These are phyloP conservation scores for Dicrurus megarhynchus DNA, from an alignment of 2,113 vertebrate genomes.

Conservation along the genomic window DNA sequence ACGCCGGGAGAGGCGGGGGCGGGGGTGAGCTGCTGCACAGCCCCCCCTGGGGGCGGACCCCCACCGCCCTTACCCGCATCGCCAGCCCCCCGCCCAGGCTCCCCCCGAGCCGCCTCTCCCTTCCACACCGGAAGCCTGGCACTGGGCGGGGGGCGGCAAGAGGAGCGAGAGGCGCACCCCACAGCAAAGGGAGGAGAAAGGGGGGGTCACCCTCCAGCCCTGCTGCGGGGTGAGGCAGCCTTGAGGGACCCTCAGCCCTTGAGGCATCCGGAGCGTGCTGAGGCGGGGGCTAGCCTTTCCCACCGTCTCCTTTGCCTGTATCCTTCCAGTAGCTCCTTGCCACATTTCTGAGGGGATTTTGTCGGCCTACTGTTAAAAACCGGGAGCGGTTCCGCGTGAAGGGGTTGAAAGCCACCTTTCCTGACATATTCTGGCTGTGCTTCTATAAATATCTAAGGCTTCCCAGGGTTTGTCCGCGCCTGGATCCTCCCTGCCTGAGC, in stretches of 20 bases:
- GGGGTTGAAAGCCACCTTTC: conserved; percentile 23
- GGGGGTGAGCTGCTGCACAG: not conserved
- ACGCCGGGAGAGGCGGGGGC: not conserved
- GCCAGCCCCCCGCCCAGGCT: not conserved
- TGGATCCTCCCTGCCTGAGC: conserved; percentile 22
- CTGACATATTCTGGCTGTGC: conserved; percentile 30
- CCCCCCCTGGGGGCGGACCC: not conserved
- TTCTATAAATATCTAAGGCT: conserved; percentile 67
- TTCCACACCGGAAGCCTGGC: not conserved
- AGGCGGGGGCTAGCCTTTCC: not conserved
- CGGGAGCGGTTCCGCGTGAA: not conserved
- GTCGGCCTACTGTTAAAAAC: not conserved
- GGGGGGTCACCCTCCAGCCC: conserved; percentile 44
- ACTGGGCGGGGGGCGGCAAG: not conserved
- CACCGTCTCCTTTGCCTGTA: not conserved
- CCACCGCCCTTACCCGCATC: not conserved
- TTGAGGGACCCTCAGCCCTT: conserved; percentile 57
- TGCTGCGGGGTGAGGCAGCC: conserved; percentile 13
- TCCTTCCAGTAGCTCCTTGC: not conserved
- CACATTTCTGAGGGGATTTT: not conserved
- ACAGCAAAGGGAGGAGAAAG: not conserved
- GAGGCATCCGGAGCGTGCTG: conserved; percentile 45
- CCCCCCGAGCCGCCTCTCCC: conserved; percentile 15
- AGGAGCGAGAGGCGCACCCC: not conserved
- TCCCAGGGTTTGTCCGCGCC: conserved; percentile 40